Base-by-base conservation (phyloP, 2,888 invertebrate species). In the Cactoblastis cactorum region DNA sequence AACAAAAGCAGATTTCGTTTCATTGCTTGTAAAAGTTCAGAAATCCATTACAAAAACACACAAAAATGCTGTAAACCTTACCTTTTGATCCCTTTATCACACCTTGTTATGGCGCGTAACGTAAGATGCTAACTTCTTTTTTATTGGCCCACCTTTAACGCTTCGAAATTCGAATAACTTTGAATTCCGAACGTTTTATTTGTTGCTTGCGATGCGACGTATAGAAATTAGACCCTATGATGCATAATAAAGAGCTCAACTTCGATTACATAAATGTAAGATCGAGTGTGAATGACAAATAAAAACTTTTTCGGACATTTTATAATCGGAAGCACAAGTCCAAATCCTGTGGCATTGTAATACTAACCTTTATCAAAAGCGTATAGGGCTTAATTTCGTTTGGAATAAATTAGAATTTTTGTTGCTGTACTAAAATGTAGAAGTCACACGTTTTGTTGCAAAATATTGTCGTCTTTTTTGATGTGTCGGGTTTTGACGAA, bases 71-170 rank as follows among this genome's bases (percentile, higher is more conserved):
- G 59, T 63, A 65, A 68, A 71, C 66, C 64, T 65, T 63, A 69
- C 76, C 76, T 79, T 74, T 73, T 63, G 77, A 74, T 61, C 71
- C 70, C 67, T 62, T 67, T 56, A 74, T 69, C 73, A 59, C 78
- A 78, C 77, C 77, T 80, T 77, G 73, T 82, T 76, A 80, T 77
- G 69, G 71, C 72, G 65, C 69, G 67, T 72, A 73, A 81, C 80
- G 77, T 80, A 88, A 88, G 87, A 81, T 77, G 83, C 81, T 83
- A 84, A 88, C 84, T 84, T 84, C 82, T 80, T 83, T 89, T 89
- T 88, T 89, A 89, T 85, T 75, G 80, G 71, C 78, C 64, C 84
- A 86, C 88, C 87, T 88, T 85, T 84, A 84, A 81, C 79, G 81
- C 67, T 75, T 77, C 77, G 74, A 75, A 74, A 78, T 83, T 76